phyloP scores from a whole-genome alignment of 2,888 invertebrate species.

The Drosophila merina region DNA sequence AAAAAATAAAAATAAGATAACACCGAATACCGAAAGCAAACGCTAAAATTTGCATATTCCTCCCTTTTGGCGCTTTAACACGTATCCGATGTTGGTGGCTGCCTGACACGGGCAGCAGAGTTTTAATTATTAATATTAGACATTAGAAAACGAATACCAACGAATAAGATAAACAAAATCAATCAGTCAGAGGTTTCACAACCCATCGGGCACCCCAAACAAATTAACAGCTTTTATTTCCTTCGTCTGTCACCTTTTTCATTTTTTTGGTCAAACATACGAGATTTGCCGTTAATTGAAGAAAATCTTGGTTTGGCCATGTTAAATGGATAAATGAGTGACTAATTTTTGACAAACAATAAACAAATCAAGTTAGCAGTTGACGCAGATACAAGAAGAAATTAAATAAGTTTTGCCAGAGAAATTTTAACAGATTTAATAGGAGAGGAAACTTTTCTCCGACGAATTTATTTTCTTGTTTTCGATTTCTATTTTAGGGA shows the following conservation, averaged over 20 bases:
- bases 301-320: conserved; percentile 27
- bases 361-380: not conserved
- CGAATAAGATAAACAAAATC: conserved; percentile 59
- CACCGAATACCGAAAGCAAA: conserved; percentile 40
- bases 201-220: conserved; percentile 31
- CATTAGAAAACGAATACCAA: conserved; percentile 51
- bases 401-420: not conserved
- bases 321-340: conserved; percentile 43
- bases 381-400: not conserved
- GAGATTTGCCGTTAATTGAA: conserved; percentile 43
- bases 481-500: not conserved
- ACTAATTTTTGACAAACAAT: conserved; percentile 24
- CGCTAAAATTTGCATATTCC: conserved; percentile 64
- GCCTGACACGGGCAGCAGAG: conserved; percentile 43
- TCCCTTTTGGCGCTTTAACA: conserved; percentile 65
- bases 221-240: conserved; percentile 62
- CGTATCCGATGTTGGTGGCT: conserved; percentile 43
- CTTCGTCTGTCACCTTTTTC: conserved; percentile 29
- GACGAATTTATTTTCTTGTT: too few relatives aligned
- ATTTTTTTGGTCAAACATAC: conserved; percentile 25
- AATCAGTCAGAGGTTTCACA: conserved; percentile 60
- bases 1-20: conserved; percentile 13
- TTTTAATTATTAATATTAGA: conserved; percentile 71
- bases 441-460: not conserved
- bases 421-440: not conserved